phyloP scores from a whole-genome alignment of 2,888 invertebrate species.

The Malthinus seriepunctatus region DNA sequence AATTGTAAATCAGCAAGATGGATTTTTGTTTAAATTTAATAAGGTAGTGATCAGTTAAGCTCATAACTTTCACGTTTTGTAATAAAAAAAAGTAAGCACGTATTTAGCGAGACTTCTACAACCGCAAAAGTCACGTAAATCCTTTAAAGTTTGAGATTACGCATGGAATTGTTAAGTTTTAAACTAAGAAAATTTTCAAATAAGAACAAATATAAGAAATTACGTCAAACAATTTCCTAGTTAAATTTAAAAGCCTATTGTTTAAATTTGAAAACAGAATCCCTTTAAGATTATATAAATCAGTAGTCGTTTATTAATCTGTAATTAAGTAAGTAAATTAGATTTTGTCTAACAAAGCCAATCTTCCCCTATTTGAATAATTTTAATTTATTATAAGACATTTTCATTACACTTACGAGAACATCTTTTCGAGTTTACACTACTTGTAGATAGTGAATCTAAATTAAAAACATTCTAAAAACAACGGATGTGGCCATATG shows the following conservation, averaged over 20 bases:
- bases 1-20: background rate
- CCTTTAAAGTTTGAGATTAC: conserved; percentile 18
- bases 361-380: conserved; percentile 3
- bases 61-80: conserved; percentile 11
- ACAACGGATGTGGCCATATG: too few species aligned
- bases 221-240: background rate
- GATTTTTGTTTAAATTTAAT: conserved; percentile 11
- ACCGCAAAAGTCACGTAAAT: conserved; percentile 15
- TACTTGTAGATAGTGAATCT: background rate
- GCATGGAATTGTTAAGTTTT: conserved; percentile 13
- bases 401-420: conserved; percentile 1
- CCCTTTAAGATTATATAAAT: background rate
- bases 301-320: conserved; percentile 1
- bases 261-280: background rate
- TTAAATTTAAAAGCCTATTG: background rate
- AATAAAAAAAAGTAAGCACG: conserved; percentile 12
- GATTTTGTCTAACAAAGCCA: conserved; percentile 4
- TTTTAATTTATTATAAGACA: conserved; percentile 2
- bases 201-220: conserved; percentile 9
- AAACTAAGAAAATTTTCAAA: conserved; percentile 8
- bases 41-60: conserved; percentile 12
- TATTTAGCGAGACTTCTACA: conserved; percentile 7
- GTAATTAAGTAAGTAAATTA: conserved; percentile 6
- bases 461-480: background rate
- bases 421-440: background rate